phyloP scores from a whole-genome alignment of 2,113 vertebrate species.

The Damaliscus lunatus region DNA sequence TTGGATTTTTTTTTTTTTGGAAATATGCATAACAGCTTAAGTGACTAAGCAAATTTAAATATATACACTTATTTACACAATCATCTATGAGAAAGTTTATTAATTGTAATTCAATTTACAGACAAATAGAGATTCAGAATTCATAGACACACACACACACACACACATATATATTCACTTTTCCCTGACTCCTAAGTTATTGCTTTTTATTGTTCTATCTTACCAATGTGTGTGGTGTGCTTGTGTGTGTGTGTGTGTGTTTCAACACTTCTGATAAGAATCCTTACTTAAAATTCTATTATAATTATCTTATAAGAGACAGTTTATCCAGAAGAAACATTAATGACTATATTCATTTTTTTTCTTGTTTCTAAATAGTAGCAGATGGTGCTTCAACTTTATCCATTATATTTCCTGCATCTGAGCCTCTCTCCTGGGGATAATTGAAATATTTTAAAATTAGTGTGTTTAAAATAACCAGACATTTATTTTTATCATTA shows the following conservation, averaged over 20 bases:
- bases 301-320: conserved; percentile 29
- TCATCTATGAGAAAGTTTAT: background rate
- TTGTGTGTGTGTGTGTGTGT: background rate
- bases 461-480: background rate
- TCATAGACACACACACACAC: background rate
- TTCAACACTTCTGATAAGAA: conserved; percentile 19
- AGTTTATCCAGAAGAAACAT: conserved; percentile 29
- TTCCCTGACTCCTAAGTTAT: background rate
- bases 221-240: background rate
- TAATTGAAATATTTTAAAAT: background rate
- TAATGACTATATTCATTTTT: conserved; percentile 41
- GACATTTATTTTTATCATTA: background rate
- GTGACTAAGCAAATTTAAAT: background rate
- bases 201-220: background rate
- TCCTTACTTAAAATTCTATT: conserved; percentile 3
- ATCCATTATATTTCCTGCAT: background rate
- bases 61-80: background rate
- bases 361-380: conserved; percentile 19
- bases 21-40: background rate
- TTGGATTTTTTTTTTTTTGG: background rate
- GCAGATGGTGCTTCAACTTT: conserved; percentile 25
- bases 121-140: background rate
- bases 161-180: background rate
- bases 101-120: background rate
- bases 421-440: background rate